phyloP scores from a whole-genome alignment of 2,797 vertebrate genomes.

The Alca torda region DNA sequence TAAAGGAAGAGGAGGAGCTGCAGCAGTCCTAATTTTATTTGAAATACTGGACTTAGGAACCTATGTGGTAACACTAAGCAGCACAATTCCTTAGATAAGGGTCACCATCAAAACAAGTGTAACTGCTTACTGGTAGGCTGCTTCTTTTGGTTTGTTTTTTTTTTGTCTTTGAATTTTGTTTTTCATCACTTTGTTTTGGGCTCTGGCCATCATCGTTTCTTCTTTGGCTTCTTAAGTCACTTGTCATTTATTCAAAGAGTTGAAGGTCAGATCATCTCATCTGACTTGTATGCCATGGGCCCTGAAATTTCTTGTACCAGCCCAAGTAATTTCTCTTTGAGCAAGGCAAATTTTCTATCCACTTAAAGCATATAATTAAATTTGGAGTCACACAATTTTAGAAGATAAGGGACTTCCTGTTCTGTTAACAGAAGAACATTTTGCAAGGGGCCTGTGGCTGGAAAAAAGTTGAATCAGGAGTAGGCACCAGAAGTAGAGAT shows the following conservation, averaged over 20 bases:
- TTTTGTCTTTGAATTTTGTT: not conserved
- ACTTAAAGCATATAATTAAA: conserved; percentile 20
- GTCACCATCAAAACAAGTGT: not conserved
- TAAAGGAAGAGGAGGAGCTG: conserved; percentile 45
- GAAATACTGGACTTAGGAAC: not conserved
- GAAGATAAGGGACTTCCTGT: conserved; percentile 50
- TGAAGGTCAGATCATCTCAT: not conserved
- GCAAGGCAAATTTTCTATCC: conserved; percentile 1
- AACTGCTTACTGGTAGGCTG: not conserved
- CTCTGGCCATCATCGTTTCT: not conserved
- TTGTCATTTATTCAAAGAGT: not conserved
- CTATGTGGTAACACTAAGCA: not conserved
- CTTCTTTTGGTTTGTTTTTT: not conserved
- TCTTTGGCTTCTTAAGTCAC: not conserved
- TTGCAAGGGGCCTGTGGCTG: not conserved
- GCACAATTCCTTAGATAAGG: not conserved
- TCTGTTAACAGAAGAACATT: not conserved
- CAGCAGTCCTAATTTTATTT: conserved; percentile 22
- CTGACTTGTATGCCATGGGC: not conserved
- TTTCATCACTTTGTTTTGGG: not conserved
- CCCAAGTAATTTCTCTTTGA: conserved; percentile 33
- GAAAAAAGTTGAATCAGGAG: not conserved
- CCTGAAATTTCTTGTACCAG: conserved; percentile 21
- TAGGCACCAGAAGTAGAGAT: not conserved
- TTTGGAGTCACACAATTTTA: conserved; percentile 4